Evolutionary conservation across 2,888 invertebrate genomes (phyloP).

Genomic region (Mycalesis mineus): DNA sequence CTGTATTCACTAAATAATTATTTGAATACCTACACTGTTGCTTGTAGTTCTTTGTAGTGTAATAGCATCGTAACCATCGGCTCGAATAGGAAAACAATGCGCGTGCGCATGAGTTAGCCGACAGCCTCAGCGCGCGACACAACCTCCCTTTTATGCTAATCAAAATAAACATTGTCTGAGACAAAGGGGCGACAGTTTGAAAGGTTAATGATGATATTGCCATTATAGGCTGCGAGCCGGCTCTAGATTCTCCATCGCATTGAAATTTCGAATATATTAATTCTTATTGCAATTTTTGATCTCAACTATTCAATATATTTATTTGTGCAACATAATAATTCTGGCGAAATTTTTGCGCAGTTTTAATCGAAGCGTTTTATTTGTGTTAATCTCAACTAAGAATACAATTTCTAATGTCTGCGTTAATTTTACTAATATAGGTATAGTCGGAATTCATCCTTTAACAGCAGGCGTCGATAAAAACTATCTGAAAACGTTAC

Average conservation of each 20-base stretch:
- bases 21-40: neutral
- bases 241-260: neutral
- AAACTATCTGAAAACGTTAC: too few species aligned
- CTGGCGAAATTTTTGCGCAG: too few species aligned
- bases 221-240: neutral
- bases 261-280: neutral
- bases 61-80: neutral
- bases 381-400: too few species aligned
- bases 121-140: constrained; percentile 14
- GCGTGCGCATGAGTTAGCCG: constrained; percentile 18
- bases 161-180: constrained; percentile 25
- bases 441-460: too few species aligned
- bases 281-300: too few species aligned
- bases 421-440: too few species aligned
- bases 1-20: neutral
- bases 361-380: too few species aligned
- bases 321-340: too few species aligned
- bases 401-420: too few species aligned
- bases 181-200: constrained; percentile 40
- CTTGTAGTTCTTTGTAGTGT: neutral
- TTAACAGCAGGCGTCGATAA: too few species aligned
- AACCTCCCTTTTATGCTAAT: constrained; percentile 30
- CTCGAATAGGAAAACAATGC: constrained; percentile 26
- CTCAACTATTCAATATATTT: too few species aligned
- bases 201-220: constrained; percentile 59